These are phyloP conservation scores for Lota lota DNA, from an alignment of 2,113 vertebrate genomes.

Conservation along the genomic window DNA sequence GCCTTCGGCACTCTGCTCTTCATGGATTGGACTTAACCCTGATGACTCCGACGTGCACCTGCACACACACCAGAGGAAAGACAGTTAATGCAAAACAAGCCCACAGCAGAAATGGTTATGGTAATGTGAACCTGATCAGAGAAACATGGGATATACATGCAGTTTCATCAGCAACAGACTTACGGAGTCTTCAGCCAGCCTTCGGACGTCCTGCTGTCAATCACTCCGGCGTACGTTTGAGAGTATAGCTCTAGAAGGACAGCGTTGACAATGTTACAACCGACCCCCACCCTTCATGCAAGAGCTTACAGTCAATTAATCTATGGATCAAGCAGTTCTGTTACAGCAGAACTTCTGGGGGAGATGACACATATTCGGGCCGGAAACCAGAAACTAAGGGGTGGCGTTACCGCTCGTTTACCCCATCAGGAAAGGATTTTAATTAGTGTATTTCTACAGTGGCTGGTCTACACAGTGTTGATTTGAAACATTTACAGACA, in stretches of 20 bases:
- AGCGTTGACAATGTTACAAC: no score
- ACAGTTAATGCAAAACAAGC: not conserved
- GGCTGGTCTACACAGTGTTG: no score
- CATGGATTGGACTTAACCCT: conserved; percentile 74
- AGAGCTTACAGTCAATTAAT: no score
- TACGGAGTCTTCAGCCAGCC: conserved; percentile 70
- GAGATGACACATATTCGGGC: no score
- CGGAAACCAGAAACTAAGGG: no score
- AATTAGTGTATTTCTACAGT: not conserved
- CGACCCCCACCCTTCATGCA: no score
- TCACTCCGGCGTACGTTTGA: conserved; percentile 39
- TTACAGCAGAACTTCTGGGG: no score
- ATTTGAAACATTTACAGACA: not conserved
- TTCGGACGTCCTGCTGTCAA: conserved; percentile 63
- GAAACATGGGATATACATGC: not conserved
- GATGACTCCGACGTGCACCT: conserved; percentile 49
- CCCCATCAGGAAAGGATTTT: no score
- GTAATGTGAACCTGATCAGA: not conserved
- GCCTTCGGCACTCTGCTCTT: conserved; percentile 64
- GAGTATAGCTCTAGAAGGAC: conserved; percentile 23
- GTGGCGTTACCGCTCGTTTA: no score
- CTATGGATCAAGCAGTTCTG: no score
- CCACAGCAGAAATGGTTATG: not conserved
- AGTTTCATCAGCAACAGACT: conserved; percentile 20
- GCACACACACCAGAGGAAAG: not conserved